Evolutionary conservation across 2,888 invertebrate genomes (phyloP).

Genomic region (Macrosiphum euphorbiae): DNA sequence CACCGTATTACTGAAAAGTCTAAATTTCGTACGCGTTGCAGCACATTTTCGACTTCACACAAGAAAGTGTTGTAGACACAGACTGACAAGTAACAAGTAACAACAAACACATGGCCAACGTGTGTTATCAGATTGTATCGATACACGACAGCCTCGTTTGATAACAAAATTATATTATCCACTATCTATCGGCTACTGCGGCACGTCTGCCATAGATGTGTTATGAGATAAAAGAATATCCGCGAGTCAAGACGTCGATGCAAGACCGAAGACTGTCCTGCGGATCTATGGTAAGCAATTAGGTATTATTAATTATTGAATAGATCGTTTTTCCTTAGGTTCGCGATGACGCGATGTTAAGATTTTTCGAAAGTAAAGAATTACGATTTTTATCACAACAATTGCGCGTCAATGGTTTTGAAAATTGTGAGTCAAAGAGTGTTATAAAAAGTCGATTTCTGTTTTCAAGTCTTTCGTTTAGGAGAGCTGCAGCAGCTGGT

Average conservation of each 20-base stretch:
- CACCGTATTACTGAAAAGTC: background rate
- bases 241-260: too few relatives aligned
- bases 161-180: background rate
- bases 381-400: background rate
- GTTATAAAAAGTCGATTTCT: background rate
- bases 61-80: too few relatives aligned
- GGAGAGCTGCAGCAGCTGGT: too few relatives aligned
- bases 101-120: background rate
- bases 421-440: background rate
- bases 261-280: too few relatives aligned
- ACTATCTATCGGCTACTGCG: background rate
- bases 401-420: background rate
- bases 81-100: background rate
- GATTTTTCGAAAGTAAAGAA: background rate
- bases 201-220: too few relatives aligned
- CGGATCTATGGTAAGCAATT: background rate
- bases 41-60: background rate
- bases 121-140: background rate
- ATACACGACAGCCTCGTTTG: background rate
- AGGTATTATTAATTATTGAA: background rate
- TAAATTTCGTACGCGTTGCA: background rate
- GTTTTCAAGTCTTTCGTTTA: background rate
- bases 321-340: background rate
- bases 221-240: too few relatives aligned
- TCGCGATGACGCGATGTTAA: background rate